Percentiles rank a stretch among this genome's conserved stretches.
Conservation (phyloP, 2,113 vertebrate genomes). For the Hemibagrus wyckioides region DNA sequence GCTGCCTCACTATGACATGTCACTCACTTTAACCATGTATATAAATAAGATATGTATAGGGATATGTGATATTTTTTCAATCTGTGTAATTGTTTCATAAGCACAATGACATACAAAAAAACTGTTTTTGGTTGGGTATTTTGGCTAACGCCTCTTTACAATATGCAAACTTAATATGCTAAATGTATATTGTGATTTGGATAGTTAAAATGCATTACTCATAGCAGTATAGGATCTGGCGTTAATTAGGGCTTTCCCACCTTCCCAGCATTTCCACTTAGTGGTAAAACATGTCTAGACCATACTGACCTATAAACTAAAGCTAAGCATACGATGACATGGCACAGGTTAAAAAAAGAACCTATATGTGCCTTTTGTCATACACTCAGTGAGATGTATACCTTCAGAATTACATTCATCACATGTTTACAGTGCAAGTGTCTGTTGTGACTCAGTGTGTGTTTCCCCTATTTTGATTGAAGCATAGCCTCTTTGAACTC, state of each 20-base stretch:
- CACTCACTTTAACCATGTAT: neutral
- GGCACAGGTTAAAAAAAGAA: neutral
- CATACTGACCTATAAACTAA: slow-evolving; percentile 5
- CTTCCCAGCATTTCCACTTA: neutral
- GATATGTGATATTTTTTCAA: neutral
- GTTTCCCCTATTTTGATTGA: slow-evolving; percentile 29
- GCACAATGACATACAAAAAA: neutral
- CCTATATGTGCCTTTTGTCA: slow-evolving; percentile 9
- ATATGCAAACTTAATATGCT: neutral
- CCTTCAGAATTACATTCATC: neutral
- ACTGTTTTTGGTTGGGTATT: neutral
- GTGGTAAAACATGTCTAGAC: slow-evolving; percentile 13
- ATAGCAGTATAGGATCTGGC: neutral
- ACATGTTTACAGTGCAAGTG: slow-evolving; percentile 25
- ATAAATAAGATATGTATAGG: neutral
- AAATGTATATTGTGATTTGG: neutral
- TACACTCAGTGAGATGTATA: slow-evolving; percentile 17
- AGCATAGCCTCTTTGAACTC: slow-evolving; percentile 65
- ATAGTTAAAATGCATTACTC: neutral
- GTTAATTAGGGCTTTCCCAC: neutral
- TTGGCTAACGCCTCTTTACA: neutral
- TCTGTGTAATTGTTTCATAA: neutral
- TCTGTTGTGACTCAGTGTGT: slow-evolving; percentile 29
- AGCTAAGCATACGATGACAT: neutral
- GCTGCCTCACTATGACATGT: neutral